These are phyloP conservation scores for Triplophysa yarkandensis DNA, from an alignment of 2,797 vertebrate genomes.

Conservation along the genomic window DNA sequence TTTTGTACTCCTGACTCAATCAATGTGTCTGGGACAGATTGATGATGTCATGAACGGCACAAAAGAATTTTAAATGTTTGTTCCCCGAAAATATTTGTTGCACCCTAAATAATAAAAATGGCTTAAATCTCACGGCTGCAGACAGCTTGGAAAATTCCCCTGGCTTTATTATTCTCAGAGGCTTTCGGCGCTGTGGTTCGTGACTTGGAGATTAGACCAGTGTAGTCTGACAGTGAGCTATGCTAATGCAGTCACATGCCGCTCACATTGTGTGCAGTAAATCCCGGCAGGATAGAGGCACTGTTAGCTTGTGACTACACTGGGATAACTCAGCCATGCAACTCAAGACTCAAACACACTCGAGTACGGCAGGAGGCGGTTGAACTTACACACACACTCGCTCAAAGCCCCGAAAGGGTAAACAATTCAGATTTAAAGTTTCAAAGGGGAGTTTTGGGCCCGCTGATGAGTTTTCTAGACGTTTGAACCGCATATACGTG, in stretches of 20 bases:
- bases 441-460: slow-evolving; percentile 17
- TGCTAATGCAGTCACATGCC: slow-evolving; percentile 77
- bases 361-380: slow-evolving; percentile 3
- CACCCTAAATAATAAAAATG: slow-evolving; percentile 1
- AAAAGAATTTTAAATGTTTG: background rate
- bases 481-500: background rate
- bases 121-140: background rate
- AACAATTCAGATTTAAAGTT: slow-evolving; percentile 14
- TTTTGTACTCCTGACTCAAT: slow-evolving; percentile 2
- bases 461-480: slow-evolving; percentile 6
- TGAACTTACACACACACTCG: slow-evolving; percentile 11
- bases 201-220: slow-evolving; percentile 70
- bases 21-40: slow-evolving; percentile 7
- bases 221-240: slow-evolving; percentile 55
- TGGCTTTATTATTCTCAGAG: slow-evolving; percentile 46
- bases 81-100: background rate
- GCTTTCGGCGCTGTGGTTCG: slow-evolving; percentile 38
- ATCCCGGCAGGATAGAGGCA: slow-evolving; percentile 65
- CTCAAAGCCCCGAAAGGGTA: slow-evolving; percentile 27
- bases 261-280: slow-evolving; percentile 70
- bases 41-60: slow-evolving; percentile 2
- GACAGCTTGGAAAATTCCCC: slow-evolving; percentile 50
- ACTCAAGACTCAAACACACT: slow-evolving; percentile 32
- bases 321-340: slow-evolving; percentile 35
- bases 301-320: slow-evolving; percentile 68